Evolutionary conservation across 2,888 invertebrate genomes (phyloP).

Genomic region (Escarpia spicata): DNA sequence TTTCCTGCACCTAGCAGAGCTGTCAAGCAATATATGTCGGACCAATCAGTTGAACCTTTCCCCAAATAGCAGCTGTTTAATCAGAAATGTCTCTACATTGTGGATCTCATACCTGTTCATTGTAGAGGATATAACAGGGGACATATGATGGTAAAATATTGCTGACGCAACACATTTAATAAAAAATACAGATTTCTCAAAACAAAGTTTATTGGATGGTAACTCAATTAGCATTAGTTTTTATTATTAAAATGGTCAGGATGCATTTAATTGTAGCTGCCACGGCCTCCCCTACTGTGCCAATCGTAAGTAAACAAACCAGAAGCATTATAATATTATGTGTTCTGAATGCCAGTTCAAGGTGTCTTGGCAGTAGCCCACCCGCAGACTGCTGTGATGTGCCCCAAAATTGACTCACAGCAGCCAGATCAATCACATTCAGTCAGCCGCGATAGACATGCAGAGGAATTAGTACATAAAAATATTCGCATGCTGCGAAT

Average conservation of each 20-base stretch:
- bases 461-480: not conserved
- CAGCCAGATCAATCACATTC: not conserved
- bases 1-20: not conserved
- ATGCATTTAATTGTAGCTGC: not conserved
- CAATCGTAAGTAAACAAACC: not conserved
- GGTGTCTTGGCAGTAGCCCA: not conserved
- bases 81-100: not conserved
- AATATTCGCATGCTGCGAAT: not conserved
- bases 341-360: no score
- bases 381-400: not conserved
- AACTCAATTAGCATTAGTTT: not conserved
- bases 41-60: not conserved
- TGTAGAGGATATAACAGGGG: not conserved
- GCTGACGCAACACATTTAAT: not conserved
- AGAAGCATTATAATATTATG: no score
- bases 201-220: not conserved
- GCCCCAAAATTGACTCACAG: not conserved
- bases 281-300: not conserved
- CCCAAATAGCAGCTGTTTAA: not conserved
- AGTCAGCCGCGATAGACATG: not conserved
- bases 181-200: not conserved
- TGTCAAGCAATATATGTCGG: not conserved
- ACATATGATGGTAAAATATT: not conserved
- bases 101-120: not conserved
- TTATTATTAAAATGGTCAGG: not conserved